Percentiles rank a stretch among this genome's conserved stretches.
Evolutionary conservation across 2,113 vertebrate genomes (phyloP).

Genomic region (Rhynchopsitta pachyrhyncha): DNA sequence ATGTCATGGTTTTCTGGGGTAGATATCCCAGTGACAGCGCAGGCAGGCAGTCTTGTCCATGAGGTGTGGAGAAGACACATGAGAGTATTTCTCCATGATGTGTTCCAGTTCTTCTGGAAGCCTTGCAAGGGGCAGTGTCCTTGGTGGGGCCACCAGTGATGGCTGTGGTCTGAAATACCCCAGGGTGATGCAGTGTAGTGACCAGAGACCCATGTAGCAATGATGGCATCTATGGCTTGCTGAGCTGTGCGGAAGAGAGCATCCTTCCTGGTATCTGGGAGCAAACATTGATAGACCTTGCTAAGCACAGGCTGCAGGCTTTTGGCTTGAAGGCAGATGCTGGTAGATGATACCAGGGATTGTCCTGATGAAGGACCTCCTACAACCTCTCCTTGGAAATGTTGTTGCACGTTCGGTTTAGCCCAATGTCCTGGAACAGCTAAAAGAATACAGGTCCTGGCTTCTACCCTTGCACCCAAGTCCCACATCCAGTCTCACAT

Average conservation of each 20-base stretch:
- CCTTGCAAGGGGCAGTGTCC: neutral
- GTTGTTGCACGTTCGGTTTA: neutral
- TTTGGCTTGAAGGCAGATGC: neutral
- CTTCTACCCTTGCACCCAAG: neutral
- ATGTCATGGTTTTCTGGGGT: neutral
- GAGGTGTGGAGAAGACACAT: neutral
- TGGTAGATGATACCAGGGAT: neutral
- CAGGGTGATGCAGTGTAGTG: too few species aligned
- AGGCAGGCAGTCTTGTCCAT: neutral
- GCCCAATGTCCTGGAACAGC: neutral
- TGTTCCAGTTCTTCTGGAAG: neutral
- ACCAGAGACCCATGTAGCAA: neutral
- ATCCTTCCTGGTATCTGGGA: neutral
- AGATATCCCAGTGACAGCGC: neutral
- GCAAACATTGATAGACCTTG: neutral
- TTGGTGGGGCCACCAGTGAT: too few species aligned
- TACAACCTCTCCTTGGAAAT: neutral
- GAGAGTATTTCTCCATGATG: neutral
- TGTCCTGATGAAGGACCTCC: neutral
- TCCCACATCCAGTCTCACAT: neutral
- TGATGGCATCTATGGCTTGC: neutral
- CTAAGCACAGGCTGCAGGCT: neutral
- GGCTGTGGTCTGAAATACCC: too few species aligned
- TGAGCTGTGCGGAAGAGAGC: neutral
- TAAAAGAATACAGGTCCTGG: neutral